phyloP scores from a whole-genome alignment of 2,797 vertebrate genomes.

The Paramormyrops hopkinsi region DNA sequence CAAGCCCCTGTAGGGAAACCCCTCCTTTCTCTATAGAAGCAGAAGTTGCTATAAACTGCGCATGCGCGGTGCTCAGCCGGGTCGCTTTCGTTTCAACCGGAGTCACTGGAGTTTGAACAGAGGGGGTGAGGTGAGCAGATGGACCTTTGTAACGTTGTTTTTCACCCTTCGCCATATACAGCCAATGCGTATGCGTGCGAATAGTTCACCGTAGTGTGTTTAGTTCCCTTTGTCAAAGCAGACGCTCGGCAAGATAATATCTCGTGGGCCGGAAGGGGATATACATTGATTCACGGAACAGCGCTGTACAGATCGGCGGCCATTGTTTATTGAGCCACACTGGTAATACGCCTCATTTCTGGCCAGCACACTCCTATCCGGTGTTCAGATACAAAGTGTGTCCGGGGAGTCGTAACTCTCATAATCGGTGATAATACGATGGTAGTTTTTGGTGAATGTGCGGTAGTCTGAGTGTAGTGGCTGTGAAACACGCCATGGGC shows the following conservation, averaged over 20 bases:
- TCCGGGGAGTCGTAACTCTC: background rate
- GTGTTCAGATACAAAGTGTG: background rate
- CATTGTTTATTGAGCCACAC: conserved; percentile 23
- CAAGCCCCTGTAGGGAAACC: conserved; percentile 21
- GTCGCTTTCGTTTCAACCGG: conserved; percentile 6
- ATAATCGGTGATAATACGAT: background rate
- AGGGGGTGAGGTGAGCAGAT: conserved; percentile 10
- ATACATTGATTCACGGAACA: conserved; percentile 12
- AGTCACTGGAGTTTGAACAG: conserved; percentile 6
- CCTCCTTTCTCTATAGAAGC: conserved; percentile 10
- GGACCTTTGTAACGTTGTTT: background rate
- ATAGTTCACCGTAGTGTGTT: background rate
- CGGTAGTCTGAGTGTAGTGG: background rate
- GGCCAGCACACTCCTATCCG: background rate
- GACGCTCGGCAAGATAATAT: background rate
- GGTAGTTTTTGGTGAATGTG: background rate
- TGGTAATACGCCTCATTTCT: background rate
- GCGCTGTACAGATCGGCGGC: conserved; percentile 15
- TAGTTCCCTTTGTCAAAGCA: background rate
- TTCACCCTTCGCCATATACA: background rate
- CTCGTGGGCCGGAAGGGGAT: background rate
- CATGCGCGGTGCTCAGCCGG: conserved; percentile 14
- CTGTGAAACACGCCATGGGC: background rate
- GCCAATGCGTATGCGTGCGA: background rate
- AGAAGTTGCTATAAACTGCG: conserved; percentile 20